Conservation (phyloP, 2,888 invertebrate genomes). For the Anoplius nigerrimus region DNA sequence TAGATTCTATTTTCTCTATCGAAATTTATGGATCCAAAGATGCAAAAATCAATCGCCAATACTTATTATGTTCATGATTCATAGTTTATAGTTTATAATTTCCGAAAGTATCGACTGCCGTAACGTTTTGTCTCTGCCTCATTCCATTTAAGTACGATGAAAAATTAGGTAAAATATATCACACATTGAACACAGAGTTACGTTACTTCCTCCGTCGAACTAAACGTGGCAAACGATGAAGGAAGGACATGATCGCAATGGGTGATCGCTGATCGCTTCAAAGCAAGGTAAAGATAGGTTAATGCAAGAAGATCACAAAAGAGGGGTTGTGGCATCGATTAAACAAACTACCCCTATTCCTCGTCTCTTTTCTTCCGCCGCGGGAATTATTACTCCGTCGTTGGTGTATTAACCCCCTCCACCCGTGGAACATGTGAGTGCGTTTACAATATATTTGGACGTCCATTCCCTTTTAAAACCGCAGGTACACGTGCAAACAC, state of each 20-base stretch:
- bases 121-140: too few relatives aligned
- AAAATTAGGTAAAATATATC: too few relatives aligned
- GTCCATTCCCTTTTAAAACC: neutral
- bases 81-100: too few relatives aligned
- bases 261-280: conserved; percentile 20
- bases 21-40: too few relatives aligned
- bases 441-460: conserved; percentile 29
- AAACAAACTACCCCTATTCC: conserved; percentile 68
- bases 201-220: too few relatives aligned
- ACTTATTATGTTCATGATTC: too few relatives aligned
- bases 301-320: conserved; percentile 57
- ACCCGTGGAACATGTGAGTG: conserved; percentile 27
- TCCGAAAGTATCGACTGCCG: too few relatives aligned
- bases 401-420: conserved; percentile 3
- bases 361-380: conserved; percentile 37
- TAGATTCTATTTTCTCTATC: too few relatives aligned
- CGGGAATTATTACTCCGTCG: conserved; percentile 23
- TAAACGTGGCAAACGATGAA: too few relatives aligned
- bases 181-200: too few relatives aligned
- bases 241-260: conserved; percentile 2
- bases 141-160: too few relatives aligned
- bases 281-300: conserved; percentile 33
- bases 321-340: conserved; percentile 68
- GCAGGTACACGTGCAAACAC: conserved; percentile 1
- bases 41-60: too few relatives aligned